Conservation (phyloP, 2,888 invertebrate species). For the Himalopsyche tibetana region DNA sequence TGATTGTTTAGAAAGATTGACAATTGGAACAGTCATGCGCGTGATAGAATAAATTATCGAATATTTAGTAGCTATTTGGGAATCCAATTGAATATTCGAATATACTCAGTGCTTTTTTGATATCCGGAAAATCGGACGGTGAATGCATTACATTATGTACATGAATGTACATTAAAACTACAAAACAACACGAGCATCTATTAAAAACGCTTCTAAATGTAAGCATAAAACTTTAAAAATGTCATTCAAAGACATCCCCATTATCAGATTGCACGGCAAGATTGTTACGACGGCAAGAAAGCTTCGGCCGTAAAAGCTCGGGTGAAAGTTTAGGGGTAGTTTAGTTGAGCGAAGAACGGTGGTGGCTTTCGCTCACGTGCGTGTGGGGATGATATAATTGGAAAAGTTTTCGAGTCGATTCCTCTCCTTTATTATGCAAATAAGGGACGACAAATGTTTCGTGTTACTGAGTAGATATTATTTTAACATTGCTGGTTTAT, state of each 20-base stretch:
- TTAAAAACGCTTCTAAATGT: neutral
- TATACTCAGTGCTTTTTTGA: no score
- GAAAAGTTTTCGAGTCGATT: constrained; percentile 62
- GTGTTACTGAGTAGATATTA: neutral
- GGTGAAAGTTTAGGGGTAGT: constrained; percentile 26
- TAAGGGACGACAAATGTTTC: constrained; percentile 46
- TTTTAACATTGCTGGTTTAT: neutral
- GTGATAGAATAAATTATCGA: no score
- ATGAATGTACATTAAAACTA: no score
- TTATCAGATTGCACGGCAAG: constrained; percentile 27
- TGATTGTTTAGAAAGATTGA: no score
- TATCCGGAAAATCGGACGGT: no score
- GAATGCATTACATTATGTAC: no score
- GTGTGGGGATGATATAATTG: constrained; percentile 64
- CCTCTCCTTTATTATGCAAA: constrained; percentile 63
- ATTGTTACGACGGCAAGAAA: constrained; percentile 6
- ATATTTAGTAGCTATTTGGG: no score
- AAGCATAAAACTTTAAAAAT: constrained; percentile 1
- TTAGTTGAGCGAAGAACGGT: constrained; percentile 23
- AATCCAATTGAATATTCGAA: no score
- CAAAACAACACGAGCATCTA: neutral
- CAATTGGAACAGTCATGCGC: no score
- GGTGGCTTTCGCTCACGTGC: constrained; percentile 55
- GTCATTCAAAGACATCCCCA: constrained; percentile 13
- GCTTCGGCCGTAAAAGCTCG: neutral